Evolutionary conservation across 2,797 vertebrate genomes (phyloP), one percentile per base, ranked within the genome.

Genomic region (Leptatherina wallacei): DNA sequence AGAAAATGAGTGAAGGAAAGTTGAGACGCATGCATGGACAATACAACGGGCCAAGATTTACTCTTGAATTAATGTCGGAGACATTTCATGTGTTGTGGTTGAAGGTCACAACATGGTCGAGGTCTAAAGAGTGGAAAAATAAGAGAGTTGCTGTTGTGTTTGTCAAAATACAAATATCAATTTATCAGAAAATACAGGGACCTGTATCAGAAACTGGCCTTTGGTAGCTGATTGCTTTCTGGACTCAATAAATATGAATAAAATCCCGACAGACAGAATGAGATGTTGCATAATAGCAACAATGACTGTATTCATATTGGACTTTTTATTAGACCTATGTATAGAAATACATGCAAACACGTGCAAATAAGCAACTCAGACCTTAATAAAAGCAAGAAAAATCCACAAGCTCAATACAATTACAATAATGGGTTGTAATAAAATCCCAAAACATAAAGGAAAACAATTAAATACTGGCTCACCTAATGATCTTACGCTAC

Each of bases 11-110:
- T 61, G 9, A 0, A 40, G 54, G 16, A 49, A 56, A 51, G 8
- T n/a, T n/a, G 42, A n/a, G 42, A 44, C 42, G 18, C 42, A 20
- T 9, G 18, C 42, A 20, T 9, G 6, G 18, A 57, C 54, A 36
- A 36, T 20, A 14, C n/a, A 7, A 52, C 38, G 61, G 44, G 33
- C 14, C 24, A 20, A 33, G 24, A 52, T 61, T 51, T 30, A 12
- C 71, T 77, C 65, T 70, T 30, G 40, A 58, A 60, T 66, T 66
- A 61, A 75, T 24, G 16, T 55, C 60, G 51, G 55, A 55, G 65
- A 73, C 59, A 61, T 78, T 61, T 60, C 1, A 32, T 3, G 22
- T 58, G n/a, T 38, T 59, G 40, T 69, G 11, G 44, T 4, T 30
- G 24, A 47, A n/a, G 7, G 20, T 9, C 44, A 44, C 32, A 27